phyloP scores from a whole-genome alignment of 2,113 vertebrate genomes.

The Camelus bactrianus region DNA sequence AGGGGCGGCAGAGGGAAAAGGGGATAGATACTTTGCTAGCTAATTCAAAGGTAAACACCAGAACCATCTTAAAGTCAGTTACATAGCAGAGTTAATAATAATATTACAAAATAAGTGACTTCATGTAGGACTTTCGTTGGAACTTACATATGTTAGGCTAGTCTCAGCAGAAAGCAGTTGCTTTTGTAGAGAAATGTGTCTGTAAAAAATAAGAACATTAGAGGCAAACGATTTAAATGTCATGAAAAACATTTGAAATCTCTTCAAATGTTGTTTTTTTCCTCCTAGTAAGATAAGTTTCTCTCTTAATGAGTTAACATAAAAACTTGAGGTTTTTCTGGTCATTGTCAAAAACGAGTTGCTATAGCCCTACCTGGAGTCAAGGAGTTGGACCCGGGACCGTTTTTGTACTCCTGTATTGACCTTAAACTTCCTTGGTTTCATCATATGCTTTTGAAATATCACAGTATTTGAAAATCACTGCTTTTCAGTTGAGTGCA shows the following conservation, averaged over 20 bases:
- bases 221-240: neutral
- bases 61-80: neutral
- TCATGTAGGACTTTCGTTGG: neutral
- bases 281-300: neutral
- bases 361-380: neutral
- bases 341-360: neutral
- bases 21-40: neutral
- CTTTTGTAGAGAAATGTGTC: slow-evolving; percentile 20
- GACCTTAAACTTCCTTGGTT: neutral
- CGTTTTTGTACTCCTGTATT: neutral
- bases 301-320: neutral
- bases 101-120: neutral
- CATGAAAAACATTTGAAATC: neutral
- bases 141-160: neutral
- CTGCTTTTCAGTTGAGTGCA: neutral
- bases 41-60: neutral
- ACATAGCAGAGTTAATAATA: neutral
- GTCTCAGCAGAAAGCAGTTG: neutral
- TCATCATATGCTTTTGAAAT: neutral
- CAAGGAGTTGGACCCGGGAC: neutral
- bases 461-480: neutral
- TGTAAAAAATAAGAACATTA: neutral
- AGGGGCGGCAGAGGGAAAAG: neutral
- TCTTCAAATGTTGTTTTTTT: neutral
- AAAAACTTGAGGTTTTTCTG: neutral